Base-by-base conservation (phyloP, 64 coral and sea anemone genomes). In the Stichodactyla helianthus region DNA sequence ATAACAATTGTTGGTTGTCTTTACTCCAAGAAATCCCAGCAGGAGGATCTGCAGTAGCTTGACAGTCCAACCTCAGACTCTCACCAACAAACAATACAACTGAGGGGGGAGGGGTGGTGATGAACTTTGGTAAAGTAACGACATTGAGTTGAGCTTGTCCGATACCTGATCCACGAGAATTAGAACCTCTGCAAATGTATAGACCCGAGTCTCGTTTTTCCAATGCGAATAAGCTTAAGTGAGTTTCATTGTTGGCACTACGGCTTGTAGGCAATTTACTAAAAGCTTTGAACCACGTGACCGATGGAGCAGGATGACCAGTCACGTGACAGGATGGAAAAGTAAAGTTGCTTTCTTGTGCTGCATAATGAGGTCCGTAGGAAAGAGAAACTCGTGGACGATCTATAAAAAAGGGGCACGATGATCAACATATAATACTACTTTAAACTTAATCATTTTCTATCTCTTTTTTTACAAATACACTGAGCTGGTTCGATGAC, bases 241-340 rank as follows among this genome's bases (percentile, higher is more conserved):
- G 71, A 16, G 61, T 84, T 31, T 57, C 20, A 57, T 71, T 60
- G 4, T 60, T 5, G 15, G 51, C 22, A 14, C 18, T 35, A 55
- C 85, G 77, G 3, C 62, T 12, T 9, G 20, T 12, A 4, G 59
- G 15, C 1, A 94, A n/a, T 8, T 35, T 16, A 80, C 55, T 85
- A 71, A 65, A 86, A 4, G 84, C n/a, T 74, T 91, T 94, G 22
- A 64, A 55, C 93, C 93, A 94, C 17, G 55, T 83, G 71, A 94
- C 76, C 1, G 51, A 28, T 2, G 92, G 84, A 51, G 85, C 19
- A 8, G 92, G 92, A 79, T 78, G 84, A 7, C 85, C 64, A 79
- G 85, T 94, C 52, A 94, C 85, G 70, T 85, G 88, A 80, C 93
- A 94, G 10, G 85, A 78, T 44, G 35, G 35, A 20, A 94, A 67